These are phyloP conservation scores for Lordiphosa collinella DNA, from an alignment of 1,140 invertebrate species.

Conservation along the genomic window DNA sequence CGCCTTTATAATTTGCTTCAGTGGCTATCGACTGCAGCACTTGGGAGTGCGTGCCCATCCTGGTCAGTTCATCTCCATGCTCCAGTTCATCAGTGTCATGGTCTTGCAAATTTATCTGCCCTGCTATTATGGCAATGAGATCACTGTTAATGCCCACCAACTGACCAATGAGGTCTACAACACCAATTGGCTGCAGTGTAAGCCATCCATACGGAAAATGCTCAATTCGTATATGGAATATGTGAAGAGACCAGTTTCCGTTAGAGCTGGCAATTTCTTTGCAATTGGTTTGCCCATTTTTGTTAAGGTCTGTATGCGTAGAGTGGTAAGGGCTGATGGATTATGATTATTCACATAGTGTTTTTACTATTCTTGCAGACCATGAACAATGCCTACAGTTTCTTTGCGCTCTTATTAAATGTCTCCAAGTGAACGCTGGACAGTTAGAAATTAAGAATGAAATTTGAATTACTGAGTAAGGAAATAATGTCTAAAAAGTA, in stretches of 20 bases:
- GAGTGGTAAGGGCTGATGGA: background rate
- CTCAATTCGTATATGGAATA: constrained; percentile 65
- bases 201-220: constrained; percentile 27
- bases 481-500: no score
- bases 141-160: constrained; percentile 52
- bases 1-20: constrained; percentile 72
- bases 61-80: constrained; percentile 63
- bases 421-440: constrained; percentile 48
- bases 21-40: constrained; percentile 58
- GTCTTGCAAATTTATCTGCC: constrained; percentile 64
- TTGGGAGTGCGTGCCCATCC: constrained; percentile 45
- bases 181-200: constrained; percentile 55
- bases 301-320: constrained; percentile 33
- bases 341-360: background rate
- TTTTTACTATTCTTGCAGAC: constrained; percentile 30
- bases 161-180: constrained; percentile 60
- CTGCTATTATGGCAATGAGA: constrained; percentile 67
- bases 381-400: constrained; percentile 72
- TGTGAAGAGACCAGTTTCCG: constrained; percentile 47
- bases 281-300: constrained; percentile 67
- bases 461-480: no score
- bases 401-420: constrained; percentile 64
- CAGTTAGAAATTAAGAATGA: no score
- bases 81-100: constrained; percentile 73
- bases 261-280: constrained; percentile 62